Evolutionary conservation across 2,888 invertebrate species (phyloP), one percentile per base, ranked within the genome.

Genomic region (Gibbula magus): DNA sequence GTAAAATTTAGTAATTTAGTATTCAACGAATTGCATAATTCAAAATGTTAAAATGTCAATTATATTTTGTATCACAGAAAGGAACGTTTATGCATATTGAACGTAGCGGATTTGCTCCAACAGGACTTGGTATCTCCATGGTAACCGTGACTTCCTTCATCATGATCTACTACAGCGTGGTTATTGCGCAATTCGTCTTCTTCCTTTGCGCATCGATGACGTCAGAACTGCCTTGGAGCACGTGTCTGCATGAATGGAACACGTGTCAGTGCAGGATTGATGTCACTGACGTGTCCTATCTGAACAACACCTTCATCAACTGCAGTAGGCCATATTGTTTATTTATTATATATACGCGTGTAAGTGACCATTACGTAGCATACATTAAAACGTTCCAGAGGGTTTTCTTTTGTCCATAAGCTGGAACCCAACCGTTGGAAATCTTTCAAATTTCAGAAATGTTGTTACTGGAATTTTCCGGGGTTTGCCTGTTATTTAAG

Each of bases 181-280:
- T 91, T n/a, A 88, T 91, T 25, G 88, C 91, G 22, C 89, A 88
- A 39, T 86, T 88, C 75, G 79, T 91, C 39, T 89, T 86, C 83
- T 91, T 85, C 87, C 86, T 91, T 80, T 88, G 90, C 74, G 89
- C 90, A 35, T 90, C 89, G 67, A 86, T 91, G 87, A 86, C 88
- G 75, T 78, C 78, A 25, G 77, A 84, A 35, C 77, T 91, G 13
- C 90, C 90, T 0, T 91, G 91, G 91, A 82, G 85, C 1, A 79
- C 81, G 32, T 91, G 91, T 80, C 84, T 86, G 54, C 87, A 90
- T 45, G 82, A 83, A 7, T 91, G 91, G 91, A 88, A 90, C 79
- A 88, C 89, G 0, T 89, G 89, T 56, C 22, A 77, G 32, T 90
- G 90, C 77, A 87, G 87, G 13, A 81, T 77, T 13, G 79, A 77